These are phyloP conservation scores for Platycercus adscitus DNA, from an alignment of 2,113 vertebrate genomes.

Conservation along the genomic window DNA sequence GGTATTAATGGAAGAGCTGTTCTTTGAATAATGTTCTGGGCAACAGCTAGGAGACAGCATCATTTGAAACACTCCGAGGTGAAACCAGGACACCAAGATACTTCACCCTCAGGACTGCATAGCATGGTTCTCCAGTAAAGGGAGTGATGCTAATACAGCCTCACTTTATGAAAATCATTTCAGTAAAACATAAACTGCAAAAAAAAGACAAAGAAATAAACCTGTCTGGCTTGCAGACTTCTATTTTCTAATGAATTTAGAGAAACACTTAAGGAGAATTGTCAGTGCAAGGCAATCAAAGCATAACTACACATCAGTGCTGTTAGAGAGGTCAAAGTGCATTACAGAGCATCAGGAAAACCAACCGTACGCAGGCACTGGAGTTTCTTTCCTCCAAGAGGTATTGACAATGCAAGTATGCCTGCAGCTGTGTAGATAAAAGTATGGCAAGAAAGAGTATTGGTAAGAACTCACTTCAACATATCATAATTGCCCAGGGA, in stretches of 20 bases:
- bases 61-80: background rate
- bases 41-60: background rate
- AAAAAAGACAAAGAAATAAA: background rate
- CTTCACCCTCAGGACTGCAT: background rate
- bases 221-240: background rate
- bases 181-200: background rate
- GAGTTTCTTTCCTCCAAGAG: background rate
- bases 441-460: background rate
- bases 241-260: background rate
- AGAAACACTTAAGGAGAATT: background rate
- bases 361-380: rapidly evolving
- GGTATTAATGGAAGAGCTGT: background rate
- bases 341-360: background rate
- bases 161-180: background rate
- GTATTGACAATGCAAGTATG: background rate
- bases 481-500: background rate
- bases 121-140: background rate
- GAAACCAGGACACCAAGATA: background rate
- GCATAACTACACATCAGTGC: background rate
- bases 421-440: background rate
- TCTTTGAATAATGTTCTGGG: background rate
- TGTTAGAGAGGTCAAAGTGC: background rate
- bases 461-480: background rate
- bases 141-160: background rate
- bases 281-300: background rate